These are phyloP conservation scores for Drosophila lacteicornis DNA, from an alignment of 1,140 invertebrate species.

Conservation along the genomic window DNA sequence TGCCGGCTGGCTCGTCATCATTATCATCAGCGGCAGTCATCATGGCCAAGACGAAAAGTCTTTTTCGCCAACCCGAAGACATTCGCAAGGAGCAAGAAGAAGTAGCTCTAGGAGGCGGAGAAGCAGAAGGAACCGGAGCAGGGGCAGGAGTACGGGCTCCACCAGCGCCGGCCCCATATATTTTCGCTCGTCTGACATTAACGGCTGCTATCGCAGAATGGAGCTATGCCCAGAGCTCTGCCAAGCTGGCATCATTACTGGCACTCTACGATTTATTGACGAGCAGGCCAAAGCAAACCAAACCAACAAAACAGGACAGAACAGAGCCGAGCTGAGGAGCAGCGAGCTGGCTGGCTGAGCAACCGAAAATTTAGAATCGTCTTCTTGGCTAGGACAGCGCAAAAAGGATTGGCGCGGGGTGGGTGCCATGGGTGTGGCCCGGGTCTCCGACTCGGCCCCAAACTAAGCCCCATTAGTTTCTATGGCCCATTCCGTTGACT, in stretches of 20 bases:
- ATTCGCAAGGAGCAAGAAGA: constrained; percentile 29
- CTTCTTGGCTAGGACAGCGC: constrained; percentile 67
- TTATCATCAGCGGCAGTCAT: constrained; percentile 67
- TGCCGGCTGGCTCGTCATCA: constrained; percentile 49
- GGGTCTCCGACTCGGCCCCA: constrained; percentile 12
- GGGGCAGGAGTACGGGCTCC: neutral
- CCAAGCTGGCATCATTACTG: constrained; percentile 79
- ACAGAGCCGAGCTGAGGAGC: constrained; percentile 18
- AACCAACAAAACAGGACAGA: constrained; percentile 42
- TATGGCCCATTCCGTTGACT: constrained; percentile 72
- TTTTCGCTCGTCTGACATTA: constrained; percentile 84
- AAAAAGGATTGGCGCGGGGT: constrained; percentile 67
- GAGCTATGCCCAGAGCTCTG: constrained; percentile 59
- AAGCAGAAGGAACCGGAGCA: neutral
- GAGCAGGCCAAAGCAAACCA: constrained; percentile 55
- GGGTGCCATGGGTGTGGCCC: constrained; percentile 54
- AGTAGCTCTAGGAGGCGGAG: constrained; percentile 1
- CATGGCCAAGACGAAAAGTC: constrained; percentile 63
- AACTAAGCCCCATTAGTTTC: constrained; percentile 70
- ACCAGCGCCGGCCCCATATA: constrained; percentile 65
- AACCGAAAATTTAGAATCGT: constrained; percentile 75
- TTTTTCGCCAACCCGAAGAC: constrained; percentile 66
- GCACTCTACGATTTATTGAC: constrained; percentile 81
- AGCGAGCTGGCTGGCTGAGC: constrained; percentile 36
- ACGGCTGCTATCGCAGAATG: constrained; percentile 82